Conservation (phyloP, 2,113 vertebrate species). For the Cnemophilus loriae region DNA sequence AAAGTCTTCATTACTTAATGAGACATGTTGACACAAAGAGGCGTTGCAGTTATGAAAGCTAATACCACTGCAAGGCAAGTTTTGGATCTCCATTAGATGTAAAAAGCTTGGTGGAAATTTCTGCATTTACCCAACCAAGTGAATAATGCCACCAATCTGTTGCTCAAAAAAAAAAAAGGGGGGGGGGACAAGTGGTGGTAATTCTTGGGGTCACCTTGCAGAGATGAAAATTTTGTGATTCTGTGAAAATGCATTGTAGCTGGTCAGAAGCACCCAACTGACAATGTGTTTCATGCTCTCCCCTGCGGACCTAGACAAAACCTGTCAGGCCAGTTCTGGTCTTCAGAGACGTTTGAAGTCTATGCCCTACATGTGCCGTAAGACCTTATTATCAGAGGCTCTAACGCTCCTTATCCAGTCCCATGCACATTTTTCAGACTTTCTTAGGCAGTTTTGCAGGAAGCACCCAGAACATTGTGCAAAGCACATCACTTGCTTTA, state of each 20-base stretch:
- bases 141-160: background rate
- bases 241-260: background rate
- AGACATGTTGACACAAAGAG: slow-evolving; percentile 30
- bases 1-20: slow-evolving; percentile 36
- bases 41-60: background rate
- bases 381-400: background rate
- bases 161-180: background rate
- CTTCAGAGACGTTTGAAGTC: background rate
- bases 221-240: background rate
- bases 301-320: background rate
- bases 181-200: background rate
- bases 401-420: background rate
- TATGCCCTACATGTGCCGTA: background rate
- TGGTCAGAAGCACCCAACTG: background rate
- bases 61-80: background rate
- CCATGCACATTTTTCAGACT: background rate
- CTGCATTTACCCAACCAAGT: background rate
- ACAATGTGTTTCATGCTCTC: background rate
- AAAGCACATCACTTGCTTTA: background rate
- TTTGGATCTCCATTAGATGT: background rate
- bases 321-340: background rate
- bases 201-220: background rate
- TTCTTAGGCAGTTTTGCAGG: background rate
- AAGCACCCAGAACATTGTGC: fast-evolving
- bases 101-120: background rate